Evolutionary conservation across 2,888 invertebrate genomes (phyloP), one percentile per base, ranked within the genome.

Genomic region (Eristalis intricaria): DNA sequence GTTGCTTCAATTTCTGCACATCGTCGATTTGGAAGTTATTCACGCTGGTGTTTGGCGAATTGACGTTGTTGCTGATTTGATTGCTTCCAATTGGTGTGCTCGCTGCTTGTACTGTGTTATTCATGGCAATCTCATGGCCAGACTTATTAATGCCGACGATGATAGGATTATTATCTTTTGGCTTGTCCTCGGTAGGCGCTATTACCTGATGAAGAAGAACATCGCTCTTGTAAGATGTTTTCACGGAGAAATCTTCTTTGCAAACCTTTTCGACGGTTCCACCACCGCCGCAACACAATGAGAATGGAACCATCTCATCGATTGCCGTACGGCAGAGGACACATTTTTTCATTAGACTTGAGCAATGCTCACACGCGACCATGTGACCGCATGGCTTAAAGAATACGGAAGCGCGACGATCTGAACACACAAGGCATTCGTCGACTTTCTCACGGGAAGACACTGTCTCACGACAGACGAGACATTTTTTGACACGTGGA

Each of bases 371-470:
- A 81, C 93, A 93, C 26, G 93, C 93, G 19, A 93, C 93, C 96
- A 99, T 98, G 94, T 99, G 98, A 71, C 97, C 97, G 94, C 99
- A 99, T 32, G 99, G 99, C 90, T 97, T 97, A 94, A 98, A 99
- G 92, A 99, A 95, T 76, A 98, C 97, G 23, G 97, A 96, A 29
- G 99, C 97, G 91, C 97, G 96, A 93, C 97, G 97, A 94, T 98
- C 98, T 22, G 98, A 98, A 93, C 99, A 99, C 56, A 99, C 98
- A 89, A 98, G 95, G 93, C 99, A 99, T 94, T 99, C 99, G 93
- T 98, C 98, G 92, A 98, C 97, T 95, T 97, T 97, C 89, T 96
- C 95, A 89, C 98, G 95, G 0, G 95, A 95, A 82, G 95, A 93
- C 77, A 99, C 98, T 68, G 96, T 95, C 90, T 97, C 97, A 82